These are phyloP conservation scores for Lepidocyrtoides sp. DNA, from an alignment of 2,888 invertebrate genomes.

Conservation along the genomic window DNA sequence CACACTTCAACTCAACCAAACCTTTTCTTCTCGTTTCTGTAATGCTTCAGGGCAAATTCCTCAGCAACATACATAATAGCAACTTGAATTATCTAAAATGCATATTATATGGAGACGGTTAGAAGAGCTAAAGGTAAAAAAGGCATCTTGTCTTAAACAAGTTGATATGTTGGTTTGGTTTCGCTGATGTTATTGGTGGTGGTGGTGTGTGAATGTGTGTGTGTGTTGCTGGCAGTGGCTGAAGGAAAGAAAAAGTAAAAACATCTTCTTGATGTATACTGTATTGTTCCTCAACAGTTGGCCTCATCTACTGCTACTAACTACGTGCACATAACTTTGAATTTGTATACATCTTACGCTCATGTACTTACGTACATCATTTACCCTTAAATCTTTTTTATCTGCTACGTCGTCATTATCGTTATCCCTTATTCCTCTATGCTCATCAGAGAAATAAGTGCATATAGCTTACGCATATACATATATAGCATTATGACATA, in stretches of 20 bases:
- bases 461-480: no score
- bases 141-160: background rate
- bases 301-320: background rate
- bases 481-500: no score
- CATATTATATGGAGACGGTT: slow-evolving; percentile 45
- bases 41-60: slow-evolving; percentile 82
- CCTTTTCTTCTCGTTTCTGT: slow-evolving; percentile 63
- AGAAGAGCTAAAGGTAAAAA: slow-evolving; percentile 16
- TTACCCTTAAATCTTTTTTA: slow-evolving; percentile 28
- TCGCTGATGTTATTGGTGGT: background rate
- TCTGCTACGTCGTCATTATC: slow-evolving; percentile 38
- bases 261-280: slow-evolving; percentile 14
- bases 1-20: slow-evolving; percentile 42
- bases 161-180: background rate
- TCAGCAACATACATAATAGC: slow-evolving; percentile 80
- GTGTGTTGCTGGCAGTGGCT: slow-evolving; percentile 37
- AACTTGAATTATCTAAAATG: slow-evolving; percentile 68
- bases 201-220: background rate
- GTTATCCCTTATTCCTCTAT: slow-evolving; percentile 31
- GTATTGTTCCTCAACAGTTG: slow-evolving; percentile 48
- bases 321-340: background rate
- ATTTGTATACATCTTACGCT: background rate
- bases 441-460: slow-evolving; percentile 46
- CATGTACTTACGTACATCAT: background rate
- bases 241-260: slow-evolving; percentile 54